Conservation (phyloP, 1,140 invertebrate genomes). For the Papilio dardanus region DNA sequence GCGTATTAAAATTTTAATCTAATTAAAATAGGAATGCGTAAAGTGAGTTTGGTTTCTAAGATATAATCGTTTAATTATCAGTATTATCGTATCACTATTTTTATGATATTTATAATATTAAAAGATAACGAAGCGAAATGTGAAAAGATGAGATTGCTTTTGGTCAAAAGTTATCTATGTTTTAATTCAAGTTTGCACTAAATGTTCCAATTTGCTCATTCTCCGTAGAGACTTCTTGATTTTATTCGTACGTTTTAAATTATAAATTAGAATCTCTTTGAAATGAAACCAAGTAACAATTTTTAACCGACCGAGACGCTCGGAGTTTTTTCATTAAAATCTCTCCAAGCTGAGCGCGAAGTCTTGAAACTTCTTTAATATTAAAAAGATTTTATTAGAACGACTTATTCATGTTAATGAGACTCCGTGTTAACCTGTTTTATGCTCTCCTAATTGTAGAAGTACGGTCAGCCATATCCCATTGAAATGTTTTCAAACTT, state of each 20-base stretch:
- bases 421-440: conserved; percentile 31
- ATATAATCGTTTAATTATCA: no score
- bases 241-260: conserved; percentile 11
- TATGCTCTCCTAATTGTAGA: conserved; percentile 27
- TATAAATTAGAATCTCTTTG: conserved; percentile 16
- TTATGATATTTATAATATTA: no score
- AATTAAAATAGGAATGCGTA: no score
- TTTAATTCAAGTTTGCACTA: neutral
- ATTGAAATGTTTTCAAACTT: neutral
- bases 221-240: no score
- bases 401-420: conserved; percentile 31
- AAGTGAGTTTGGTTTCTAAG: no score
- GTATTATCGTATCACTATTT: no score
- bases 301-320: conserved; percentile 29
- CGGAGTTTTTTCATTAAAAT: conserved; percentile 38
- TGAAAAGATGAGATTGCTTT: no score
- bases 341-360: conserved; percentile 5
- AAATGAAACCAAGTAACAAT: conserved; percentile 26
- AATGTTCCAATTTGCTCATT: no score
- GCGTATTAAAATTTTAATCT: no score
- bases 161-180: neutral
- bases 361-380: conserved; percentile 38
- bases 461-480: neutral
- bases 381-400: conserved; percentile 37
- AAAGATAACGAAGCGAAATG: neutral